Percentiles rank a stretch among this genome's conserved stretches.
Conservation (phyloP, 1,140 invertebrate genomes). For the Stegodyphus dumicola region DNA sequence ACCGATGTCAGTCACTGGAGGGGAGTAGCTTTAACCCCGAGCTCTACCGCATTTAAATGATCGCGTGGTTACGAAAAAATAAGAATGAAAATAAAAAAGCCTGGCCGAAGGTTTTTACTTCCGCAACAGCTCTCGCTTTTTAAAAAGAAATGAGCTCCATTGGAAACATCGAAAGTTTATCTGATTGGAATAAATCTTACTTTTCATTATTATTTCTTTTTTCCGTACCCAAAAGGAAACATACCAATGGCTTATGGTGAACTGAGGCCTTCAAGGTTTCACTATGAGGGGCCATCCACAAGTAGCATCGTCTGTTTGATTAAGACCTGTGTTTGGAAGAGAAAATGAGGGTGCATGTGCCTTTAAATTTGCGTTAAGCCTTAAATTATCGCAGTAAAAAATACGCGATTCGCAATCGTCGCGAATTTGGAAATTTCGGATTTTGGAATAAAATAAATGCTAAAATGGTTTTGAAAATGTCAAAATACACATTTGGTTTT, state of each 20-base stretch:
- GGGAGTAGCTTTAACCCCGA: constrained; percentile 48
- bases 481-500: too few species aligned
- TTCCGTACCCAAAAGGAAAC: neutral
- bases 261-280: too few species aligned
- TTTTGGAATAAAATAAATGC: too few species aligned
- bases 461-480: too few species aligned
- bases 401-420: too few species aligned
- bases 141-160: constrained; percentile 18
- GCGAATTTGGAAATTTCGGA: too few species aligned
- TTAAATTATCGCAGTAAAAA: too few species aligned
- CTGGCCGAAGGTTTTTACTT: constrained; percentile 18
- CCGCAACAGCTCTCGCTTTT: constrained; percentile 39
- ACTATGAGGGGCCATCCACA: too few species aligned
- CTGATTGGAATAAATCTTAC: constrained; percentile 54
- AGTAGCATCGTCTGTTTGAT: too few species aligned
- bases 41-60: constrained; percentile 46
- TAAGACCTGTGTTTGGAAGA: too few species aligned
- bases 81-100: neutral
- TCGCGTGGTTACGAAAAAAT: constrained; percentile 8
- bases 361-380: too few species aligned
- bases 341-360: too few species aligned
- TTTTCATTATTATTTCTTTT: constrained; percentile 29
- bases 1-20: constrained; percentile 51
- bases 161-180: constrained; percentile 56
- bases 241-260: neutral